Evolutionary conservation across 2,113 vertebrate genomes (phyloP), one percentile per base, ranked within the genome.

Genomic region (Symphodus melops): DNA sequence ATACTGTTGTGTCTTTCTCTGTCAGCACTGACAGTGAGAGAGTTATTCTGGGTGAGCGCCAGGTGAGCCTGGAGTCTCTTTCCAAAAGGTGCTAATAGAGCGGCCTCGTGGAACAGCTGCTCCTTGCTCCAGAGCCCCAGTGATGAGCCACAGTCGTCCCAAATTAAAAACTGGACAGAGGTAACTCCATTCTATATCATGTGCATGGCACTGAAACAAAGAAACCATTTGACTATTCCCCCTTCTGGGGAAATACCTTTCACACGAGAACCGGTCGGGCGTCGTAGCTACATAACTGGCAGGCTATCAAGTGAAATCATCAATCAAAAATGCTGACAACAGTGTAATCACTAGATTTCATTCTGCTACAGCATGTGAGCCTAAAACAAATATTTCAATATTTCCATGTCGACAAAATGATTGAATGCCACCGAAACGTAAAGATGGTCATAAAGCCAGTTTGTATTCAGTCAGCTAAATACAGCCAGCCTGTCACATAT

Each of bases 21-120:
- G 57, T 75, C 74, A 72, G 61, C 68, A 55, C 62, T 46, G 65
- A 68, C 68, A 56, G 58, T 44, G 52, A 81, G 58, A 54, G 65
- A 81, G 74, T 37, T 46, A 23, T 57, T 46, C 65, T 83, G 79
- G 72, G 62, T 52, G 68, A 53, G 70, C 33, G 83, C 80, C 79
- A 84, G 83, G 76, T 78, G 69, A 86, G 61, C 21, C 71, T 60
- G 70, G 71, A 73, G 78, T 82, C 68, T 74, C 70, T 73, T 86
- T 85, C 76, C 59, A 79, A 77, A 81, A 92, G 90, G 92, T 92
- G 92, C 76, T 89, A 94, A 93, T 89, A 80, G 87, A 84, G 84
- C 68, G 51, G 82, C 72, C 75, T 58, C 20, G 46, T 80, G 82
- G 73, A 86, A 75, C 92, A 92, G 91, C 92, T 93, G 87, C 92